phyloP scores from a whole-genome alignment of 1,140 invertebrate species.

The Chironomus tepperi region DNA sequence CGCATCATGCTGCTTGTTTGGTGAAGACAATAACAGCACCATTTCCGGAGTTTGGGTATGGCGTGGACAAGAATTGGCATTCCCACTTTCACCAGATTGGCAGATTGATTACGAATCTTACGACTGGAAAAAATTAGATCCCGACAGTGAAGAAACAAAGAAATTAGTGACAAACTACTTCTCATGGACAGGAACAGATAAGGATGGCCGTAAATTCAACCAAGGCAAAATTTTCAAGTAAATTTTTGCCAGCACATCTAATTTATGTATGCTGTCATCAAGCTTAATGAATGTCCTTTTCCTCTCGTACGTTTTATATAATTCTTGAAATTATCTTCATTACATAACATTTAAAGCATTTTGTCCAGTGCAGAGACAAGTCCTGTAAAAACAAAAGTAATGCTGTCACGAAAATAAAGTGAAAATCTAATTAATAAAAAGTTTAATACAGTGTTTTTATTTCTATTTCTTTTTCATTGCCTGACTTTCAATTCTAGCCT shows the following conservation, averaged over 20 bases:
- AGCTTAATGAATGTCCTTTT: too few species aligned
- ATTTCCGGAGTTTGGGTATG: conserved; percentile 97
- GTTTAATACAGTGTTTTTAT: neutral
- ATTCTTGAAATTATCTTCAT: too few species aligned
- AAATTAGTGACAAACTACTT: conserved; percentile 87
- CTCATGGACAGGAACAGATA: conserved; percentile 81
- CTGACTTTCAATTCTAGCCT: conserved; percentile 43
- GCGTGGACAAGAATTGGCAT: conserved; percentile 90
- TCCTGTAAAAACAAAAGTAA: too few species aligned
- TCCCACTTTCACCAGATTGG: conserved; percentile 82
- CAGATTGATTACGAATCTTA: conserved; percentile 97
- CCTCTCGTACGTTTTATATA: too few species aligned
- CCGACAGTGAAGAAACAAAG: conserved; percentile 73
- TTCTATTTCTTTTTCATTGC: neutral
- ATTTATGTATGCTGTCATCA: too few species aligned
- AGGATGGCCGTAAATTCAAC: conserved; percentile 86
- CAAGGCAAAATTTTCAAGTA: conserved; percentile 99
- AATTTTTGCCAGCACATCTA: conserved; percentile 33
- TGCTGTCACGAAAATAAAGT: neutral
- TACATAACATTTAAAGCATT: too few species aligned
- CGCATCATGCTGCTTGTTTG: conserved; percentile 88
- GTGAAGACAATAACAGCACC: conserved; percentile 80
- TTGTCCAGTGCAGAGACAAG: too few species aligned
- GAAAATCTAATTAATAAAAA: neutral
- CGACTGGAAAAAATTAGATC: conserved; percentile 91